A percentile compares a stretch with the other conserved stretches of the same genome.
These are phyloP conservation scores for Caenorhabditis afra DNA, from an alignment of 2,888 invertebrate species.

Conservation along the genomic window DNA sequence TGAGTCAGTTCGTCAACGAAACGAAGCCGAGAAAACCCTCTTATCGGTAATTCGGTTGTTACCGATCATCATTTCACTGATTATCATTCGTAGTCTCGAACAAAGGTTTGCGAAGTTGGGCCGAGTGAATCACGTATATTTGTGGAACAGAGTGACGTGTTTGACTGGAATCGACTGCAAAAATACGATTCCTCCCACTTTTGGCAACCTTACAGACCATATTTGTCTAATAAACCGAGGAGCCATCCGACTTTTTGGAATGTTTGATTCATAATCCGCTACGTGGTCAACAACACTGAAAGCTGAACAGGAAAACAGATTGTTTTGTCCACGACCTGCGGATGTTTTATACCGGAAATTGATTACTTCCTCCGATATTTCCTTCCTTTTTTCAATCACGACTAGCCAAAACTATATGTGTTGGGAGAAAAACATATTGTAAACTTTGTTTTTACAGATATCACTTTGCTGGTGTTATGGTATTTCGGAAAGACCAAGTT, in stretches of 20 bases:
- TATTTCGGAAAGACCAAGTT: too few relatives aligned
- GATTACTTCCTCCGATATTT: neutral
- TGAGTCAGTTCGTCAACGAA: constrained; percentile 25
- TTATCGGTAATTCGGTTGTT: constrained; percentile 26
- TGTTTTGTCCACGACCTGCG: too few relatives aligned
- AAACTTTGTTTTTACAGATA: too few relatives aligned
- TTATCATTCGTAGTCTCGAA: constrained; percentile 41
- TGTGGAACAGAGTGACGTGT: constrained; percentile 23
- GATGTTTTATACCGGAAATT: neutral
- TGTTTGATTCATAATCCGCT: too few relatives aligned
- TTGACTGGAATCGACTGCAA: neutral
- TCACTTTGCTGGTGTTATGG: too few relatives aligned
- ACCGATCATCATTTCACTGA: constrained; percentile 25
- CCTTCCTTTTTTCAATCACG: too few relatives aligned
- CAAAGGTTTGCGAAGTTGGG: neutral
- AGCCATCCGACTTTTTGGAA: too few relatives aligned
- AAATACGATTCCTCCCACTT: constrained; percentile 12
- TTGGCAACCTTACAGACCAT: neutral
- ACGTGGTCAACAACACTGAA: too few relatives aligned
- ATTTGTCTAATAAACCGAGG: neutral
- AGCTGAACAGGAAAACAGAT: too few relatives aligned
- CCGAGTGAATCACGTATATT: constrained; percentile 29
- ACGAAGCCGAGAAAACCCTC: neutral
- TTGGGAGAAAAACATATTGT: too few relatives aligned
- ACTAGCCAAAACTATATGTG: too few relatives aligned